phyloP scores from a whole-genome alignment of 2,888 invertebrate genomes.

The Drosophila pseudotakahashii region DNA sequence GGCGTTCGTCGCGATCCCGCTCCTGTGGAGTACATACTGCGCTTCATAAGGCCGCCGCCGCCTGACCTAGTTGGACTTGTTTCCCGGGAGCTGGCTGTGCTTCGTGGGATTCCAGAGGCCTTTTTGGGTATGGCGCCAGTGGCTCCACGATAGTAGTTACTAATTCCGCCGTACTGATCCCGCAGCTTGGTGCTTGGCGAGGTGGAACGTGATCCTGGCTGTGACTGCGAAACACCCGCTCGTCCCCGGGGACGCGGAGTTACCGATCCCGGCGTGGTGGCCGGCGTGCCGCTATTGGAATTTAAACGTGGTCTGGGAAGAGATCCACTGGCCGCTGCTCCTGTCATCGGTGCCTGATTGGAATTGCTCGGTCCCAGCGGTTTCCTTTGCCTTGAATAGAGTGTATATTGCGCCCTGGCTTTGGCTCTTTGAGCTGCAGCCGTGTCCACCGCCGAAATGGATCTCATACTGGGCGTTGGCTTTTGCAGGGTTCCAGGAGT shows the following conservation, averaged over 20 bases:
- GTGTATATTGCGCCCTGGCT: conserved; percentile 92
- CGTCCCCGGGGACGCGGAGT: conserved; percentile 85
- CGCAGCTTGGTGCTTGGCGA: conserved; percentile 95
- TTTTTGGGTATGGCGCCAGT: conserved; percentile 87
- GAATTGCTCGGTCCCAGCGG: conserved; percentile 46
- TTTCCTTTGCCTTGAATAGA: conserved; percentile 89
- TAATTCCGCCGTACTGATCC: conserved; percentile 86
- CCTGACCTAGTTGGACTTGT: conserved; percentile 87
- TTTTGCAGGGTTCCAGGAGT: conserved; percentile 75
- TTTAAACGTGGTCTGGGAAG: conserved; percentile 76
- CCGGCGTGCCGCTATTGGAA: conserved; percentile 68
- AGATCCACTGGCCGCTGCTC: conserved; percentile 64
- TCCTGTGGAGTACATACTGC: conserved; percentile 79
- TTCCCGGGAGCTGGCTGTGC: conserved; percentile 88
- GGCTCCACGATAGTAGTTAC: conserved; percentile 75
- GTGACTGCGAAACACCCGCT: conserved; percentile 95
- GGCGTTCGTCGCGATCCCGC: conserved; percentile 81
- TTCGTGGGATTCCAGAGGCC: conserved; percentile 90
- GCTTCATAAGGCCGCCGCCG: conserved; percentile 83
- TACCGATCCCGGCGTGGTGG: conserved; percentile 47
- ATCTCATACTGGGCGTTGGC: conserved; percentile 87
- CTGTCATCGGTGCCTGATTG: conserved; percentile 4
- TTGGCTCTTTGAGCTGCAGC: conserved; percentile 95
- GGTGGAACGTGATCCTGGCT: conserved; percentile 96
- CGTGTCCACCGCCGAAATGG: conserved; percentile 96